Evolutionary conservation across 1,140 invertebrate species (phyloP), one percentile per base, ranked within the genome.

Genomic region (Dendroctonus valens): DNA sequence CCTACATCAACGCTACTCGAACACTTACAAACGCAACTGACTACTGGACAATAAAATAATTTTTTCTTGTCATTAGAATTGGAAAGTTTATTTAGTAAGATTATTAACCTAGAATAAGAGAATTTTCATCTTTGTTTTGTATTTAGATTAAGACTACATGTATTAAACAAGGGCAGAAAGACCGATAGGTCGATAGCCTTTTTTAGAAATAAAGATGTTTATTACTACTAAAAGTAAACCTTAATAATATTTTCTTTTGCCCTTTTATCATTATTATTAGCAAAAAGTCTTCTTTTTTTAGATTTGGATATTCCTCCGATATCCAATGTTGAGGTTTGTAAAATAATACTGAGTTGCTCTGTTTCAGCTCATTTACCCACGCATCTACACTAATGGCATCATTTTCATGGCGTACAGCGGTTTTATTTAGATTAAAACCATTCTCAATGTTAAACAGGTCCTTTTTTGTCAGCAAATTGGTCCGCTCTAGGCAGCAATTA

Each of bases 351-450:
- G n/a, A n/a, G 37, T 26, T 46, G 9, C 12, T 44, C 6, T 59
- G 6, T 59, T 15, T 44, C 44, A 59, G 6, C 14, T 59, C 9
- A 42, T 44, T 59, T 5, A 44, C n/a, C 41, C 41, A 59, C 42
- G 9, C 5, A 11, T 59, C 41, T 49, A 59, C 7, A 42, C 57
- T 59, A 49, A 59, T 44, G 6, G 41, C 57, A 59, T 59, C 57
- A 44, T 59, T 59, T 59, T 48, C 5, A 15, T 59, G 57, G 9
- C 57, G 15, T 14, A 59, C 41, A 8, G 15, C 9, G 6, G 57
- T 59, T 26, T 14, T 37, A 7, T 39, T 54, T 6, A 54, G 52
- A 39, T 54, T 54, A 54, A 54, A 54, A 54, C 52, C 8, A 7
- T 6, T 12, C 39, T 54, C 37, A 37, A 59, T 59, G 37, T 48